Percentiles rank a stretch among this genome's conserved stretches.
phyloP scores from a whole-genome alignment of 2,888 invertebrate species.

The Scaptomyza reducta region DNA sequence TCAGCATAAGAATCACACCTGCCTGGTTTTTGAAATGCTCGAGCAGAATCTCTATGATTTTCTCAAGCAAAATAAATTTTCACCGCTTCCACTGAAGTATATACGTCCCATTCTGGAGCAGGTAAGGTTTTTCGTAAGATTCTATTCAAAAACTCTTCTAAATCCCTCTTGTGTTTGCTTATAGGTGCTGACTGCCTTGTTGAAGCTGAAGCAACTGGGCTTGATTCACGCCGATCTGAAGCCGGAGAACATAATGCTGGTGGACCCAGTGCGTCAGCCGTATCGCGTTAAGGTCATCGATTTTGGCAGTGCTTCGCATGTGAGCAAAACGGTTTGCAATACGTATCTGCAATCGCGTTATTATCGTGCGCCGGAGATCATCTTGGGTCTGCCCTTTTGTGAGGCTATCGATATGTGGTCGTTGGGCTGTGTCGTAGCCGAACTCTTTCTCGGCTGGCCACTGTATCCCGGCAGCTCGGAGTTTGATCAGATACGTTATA shows the following conservation, averaged over 20 bases:
- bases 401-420: slow-evolving; percentile 99
- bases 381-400: slow-evolving; percentile 98
- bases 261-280: slow-evolving; percentile 98
- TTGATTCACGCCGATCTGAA: slow-evolving; percentile 99
- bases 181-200: slow-evolving; percentile 88
- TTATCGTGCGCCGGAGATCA: slow-evolving; percentile 98
- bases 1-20: slow-evolving; percentile 99
- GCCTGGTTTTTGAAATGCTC: slow-evolving; percentile 99
- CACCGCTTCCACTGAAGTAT: slow-evolving; percentile 98
- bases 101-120: slow-evolving; percentile 99
- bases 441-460: slow-evolving; percentile 99
- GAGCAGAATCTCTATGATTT: slow-evolving; percentile 99
- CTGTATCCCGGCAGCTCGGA: slow-evolving; percentile 99
- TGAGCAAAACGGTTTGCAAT: slow-evolving; percentile 99
- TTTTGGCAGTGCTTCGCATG: slow-evolving; percentile 99
- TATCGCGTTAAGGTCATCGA: slow-evolving; percentile 99
- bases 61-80: slow-evolving; percentile 99
- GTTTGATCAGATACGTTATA: slow-evolving; percentile 98
- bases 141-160: neutral
- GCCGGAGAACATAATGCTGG: slow-evolving; percentile 99
- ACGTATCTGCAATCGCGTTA: slow-evolving; percentile 99
- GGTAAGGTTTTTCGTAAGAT: slow-evolving; percentile 86
- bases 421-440: slow-evolving; percentile 99
- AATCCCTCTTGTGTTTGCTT: neutral
- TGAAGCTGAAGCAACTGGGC: slow-evolving; percentile 94